Percentiles rank a stretch among this genome's conserved stretches.
Evolutionary conservation across 2,797 vertebrate species (phyloP).

Genomic region (Mus caroli): DNA sequence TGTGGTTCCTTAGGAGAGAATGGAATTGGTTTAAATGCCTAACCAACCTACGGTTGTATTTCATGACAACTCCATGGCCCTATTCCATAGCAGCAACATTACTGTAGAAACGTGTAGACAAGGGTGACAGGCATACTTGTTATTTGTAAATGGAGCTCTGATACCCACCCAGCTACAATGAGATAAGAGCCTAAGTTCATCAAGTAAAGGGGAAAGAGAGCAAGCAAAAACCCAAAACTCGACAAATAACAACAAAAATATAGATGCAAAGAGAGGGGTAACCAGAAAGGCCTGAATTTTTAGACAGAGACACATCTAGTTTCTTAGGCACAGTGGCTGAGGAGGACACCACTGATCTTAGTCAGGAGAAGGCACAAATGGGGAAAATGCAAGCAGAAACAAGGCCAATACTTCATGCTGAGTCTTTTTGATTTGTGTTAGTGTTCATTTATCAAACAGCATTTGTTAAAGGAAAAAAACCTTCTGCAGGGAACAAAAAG

Average conservation of each 20-base stretch:
- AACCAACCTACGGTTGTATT: not conserved
- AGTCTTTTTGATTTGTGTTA: not conserved
- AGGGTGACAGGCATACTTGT: not conserved
- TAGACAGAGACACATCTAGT: not conserved
- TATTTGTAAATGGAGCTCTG: not conserved
- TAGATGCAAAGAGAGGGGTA: constrained; percentile 26
- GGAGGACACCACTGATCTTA: not conserved
- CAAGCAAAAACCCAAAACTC: not conserved
- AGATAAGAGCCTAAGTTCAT: not conserved
- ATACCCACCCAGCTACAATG: not conserved
- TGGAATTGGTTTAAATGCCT: constrained; percentile 1
- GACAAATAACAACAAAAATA: not conserved
- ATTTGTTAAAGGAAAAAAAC: constrained; percentile 35
- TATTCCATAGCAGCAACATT: not conserved
- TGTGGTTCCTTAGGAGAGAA: not conserved
- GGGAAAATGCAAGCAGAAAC: constrained; percentile 41
- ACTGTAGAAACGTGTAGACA: not conserved
- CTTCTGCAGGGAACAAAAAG: not conserved
- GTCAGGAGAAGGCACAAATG: not conserved
- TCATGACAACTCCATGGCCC: not conserved
- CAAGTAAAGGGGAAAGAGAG: not conserved
- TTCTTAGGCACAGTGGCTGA: constrained; percentile 22
- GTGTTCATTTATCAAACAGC: constrained; percentile 35
- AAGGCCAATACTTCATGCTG: constrained; percentile 39
- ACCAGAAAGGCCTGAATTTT: constrained; percentile 44